Percentiles rank a stretch among this genome's conserved stretches.
Evolutionary conservation across 2,797 vertebrate genomes (phyloP).

Genomic region (Cephalopachus bancanus): DNA sequence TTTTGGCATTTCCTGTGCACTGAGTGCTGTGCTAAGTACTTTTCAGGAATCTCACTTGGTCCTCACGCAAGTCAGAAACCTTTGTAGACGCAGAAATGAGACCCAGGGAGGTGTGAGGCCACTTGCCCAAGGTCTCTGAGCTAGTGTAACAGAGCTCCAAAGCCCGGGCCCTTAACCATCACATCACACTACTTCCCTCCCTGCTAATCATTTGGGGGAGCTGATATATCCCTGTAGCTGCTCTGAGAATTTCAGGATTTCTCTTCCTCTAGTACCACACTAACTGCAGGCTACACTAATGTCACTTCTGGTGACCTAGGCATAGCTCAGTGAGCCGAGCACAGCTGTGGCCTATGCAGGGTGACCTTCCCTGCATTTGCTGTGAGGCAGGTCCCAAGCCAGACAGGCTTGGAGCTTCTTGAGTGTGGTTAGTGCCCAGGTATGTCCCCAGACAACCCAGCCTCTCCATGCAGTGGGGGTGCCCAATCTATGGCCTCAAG

Average conservation of each 20-base stretch:
- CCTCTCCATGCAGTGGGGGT: neutral
- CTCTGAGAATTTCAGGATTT: neutral
- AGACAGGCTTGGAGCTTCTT: conserved; percentile 8
- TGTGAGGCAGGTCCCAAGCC: neutral
- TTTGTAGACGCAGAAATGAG: neutral
- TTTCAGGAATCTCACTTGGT: neutral
- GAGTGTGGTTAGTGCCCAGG: neutral
- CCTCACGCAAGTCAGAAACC: neutral
- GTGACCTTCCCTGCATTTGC: neutral
- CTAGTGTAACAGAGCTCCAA: neutral
- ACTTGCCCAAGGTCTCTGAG: neutral
- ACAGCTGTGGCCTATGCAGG: neutral
- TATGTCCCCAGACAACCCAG: conserved; percentile 22
- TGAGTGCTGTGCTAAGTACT: neutral
- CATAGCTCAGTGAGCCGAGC: neutral
- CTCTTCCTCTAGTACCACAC: neutral
- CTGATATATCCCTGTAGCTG: neutral
- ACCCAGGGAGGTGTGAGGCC: neutral
- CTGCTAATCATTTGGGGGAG: neutral
- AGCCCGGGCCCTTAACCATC: neutral
- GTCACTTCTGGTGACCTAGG: neutral
- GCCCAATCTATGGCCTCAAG: neutral
- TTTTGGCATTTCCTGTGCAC: neutral
- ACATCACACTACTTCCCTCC: neutral
- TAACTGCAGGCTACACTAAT: neutral